Evolutionary conservation across 2,797 vertebrate species (phyloP), one percentile per base, ranked within the genome.

Genomic region (Heteromormyrus szaboi): DNA sequence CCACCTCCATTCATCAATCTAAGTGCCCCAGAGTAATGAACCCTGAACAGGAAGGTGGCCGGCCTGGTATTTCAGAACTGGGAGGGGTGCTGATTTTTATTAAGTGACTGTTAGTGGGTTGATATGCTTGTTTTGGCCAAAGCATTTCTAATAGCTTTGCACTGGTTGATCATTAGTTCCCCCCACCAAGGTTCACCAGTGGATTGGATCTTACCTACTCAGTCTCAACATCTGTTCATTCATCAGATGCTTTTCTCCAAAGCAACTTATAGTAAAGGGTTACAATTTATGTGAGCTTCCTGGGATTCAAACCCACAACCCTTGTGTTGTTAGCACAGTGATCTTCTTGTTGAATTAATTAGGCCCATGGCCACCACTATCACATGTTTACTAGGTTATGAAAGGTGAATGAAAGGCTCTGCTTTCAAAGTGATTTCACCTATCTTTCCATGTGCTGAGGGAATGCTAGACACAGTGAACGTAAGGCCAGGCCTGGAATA

Each of bases 1-100:
- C 12, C 14, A 25, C 53, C 22, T 89, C 53, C 25, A 29, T 85
- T 56, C 46, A 62, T 89, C 88, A 85, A 29, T 89, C 54, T 79
- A 37, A 53, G n/a, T 51, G 14, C 37, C 59, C 81, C 11, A 3
- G 68, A 29, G 25, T 79, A 79, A 54, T 88, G 19, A 41, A 41
- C 19, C 51, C 72, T 83, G 29, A 50, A 37, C 12, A 46, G 59
- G 19, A 33, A 87, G 48, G 87, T 25, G 19, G 22, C 14, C 22
- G 4, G 25, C 29, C 72, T 81, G 37, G 22, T 44, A 37, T 46
- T 17, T 29, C 6, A 19, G 19, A 50, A 22, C 22, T 12, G 14
- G 51, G 85, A 41, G 12, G 85, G 65, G 44, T 44, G 44, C 41
- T 33, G 33, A 46, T 76, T 48, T 51, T 29, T 76, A 65, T 46